Percentiles rank a stretch among this genome's conserved stretches.
These are phyloP conservation scores for Cepaea hortensis DNA, from an alignment of 2,888 invertebrate species.

Conservation along the genomic window DNA sequence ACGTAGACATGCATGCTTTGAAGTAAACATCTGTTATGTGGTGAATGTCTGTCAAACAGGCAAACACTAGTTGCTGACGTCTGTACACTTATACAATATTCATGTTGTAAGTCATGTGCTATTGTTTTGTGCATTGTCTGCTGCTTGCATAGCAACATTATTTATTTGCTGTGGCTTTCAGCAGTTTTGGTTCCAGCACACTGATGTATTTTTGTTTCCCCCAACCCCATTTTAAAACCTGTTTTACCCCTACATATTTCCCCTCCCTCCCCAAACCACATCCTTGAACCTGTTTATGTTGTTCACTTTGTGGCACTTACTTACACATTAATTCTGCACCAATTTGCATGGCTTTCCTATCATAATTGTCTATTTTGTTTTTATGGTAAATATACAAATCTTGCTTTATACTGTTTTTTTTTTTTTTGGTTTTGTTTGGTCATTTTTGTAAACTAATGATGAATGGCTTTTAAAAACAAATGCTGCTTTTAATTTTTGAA, in stretches of 20 bases:
- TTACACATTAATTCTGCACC: not conserved
- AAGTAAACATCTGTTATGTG: no score
- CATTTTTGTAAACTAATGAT: not conserved
- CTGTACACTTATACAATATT: no score
- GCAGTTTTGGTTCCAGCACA: constrained; percentile 47
- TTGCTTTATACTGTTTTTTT: not conserved
- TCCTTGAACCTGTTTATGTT: constrained; percentile 35
- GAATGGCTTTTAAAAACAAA: not conserved
- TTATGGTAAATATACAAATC: not conserved
- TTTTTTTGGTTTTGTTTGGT: not conserved
- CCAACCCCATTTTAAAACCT: constrained; percentile 26
- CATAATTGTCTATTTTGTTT: not conserved
- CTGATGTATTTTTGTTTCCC: constrained; percentile 43
- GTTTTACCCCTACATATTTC: constrained; percentile 40
- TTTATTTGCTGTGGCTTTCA: constrained; percentile 25
- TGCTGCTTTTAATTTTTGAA: no score
- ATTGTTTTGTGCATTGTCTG: not conserved
- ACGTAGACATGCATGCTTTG: no score
- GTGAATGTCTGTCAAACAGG: no score
- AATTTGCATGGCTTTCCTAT: constrained; percentile 14
- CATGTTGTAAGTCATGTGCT: no score
- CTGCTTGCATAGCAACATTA: not conserved
- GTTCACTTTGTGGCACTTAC: not conserved
- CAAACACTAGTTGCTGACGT: no score
- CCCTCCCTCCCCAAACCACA: constrained; percentile 58